Percentiles rank a stretch among this genome's conserved stretches.
phyloP scores from a whole-genome alignment of 2,888 invertebrate genomes.

The Trachelus stipa region DNA sequence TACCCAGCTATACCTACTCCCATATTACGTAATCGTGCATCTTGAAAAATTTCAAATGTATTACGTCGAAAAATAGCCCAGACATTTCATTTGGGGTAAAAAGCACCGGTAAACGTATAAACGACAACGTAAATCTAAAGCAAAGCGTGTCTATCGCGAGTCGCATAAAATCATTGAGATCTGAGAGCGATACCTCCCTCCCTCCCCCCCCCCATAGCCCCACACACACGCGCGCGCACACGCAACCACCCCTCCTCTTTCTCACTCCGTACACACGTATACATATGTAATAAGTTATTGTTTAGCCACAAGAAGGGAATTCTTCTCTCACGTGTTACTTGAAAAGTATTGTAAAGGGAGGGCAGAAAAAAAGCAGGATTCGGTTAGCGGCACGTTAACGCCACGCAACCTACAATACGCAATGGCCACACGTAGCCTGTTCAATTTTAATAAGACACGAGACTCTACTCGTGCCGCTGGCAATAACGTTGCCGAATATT shows the following conservation, averaged over 20 bases:
- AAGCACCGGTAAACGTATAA: neutral
- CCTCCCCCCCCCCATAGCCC: too few relatives aligned
- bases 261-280: constrained; percentile 14
- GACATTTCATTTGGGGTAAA: neutral
- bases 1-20: neutral
- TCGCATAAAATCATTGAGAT: neutral
- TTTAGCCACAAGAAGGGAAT: neutral
- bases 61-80: neutral
- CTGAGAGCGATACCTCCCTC: neutral
- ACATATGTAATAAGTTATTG: constrained; percentile 23
- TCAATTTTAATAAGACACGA: constrained; percentile 37
- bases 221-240: neutral
- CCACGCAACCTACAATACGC: constrained; percentile 1
- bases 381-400: constrained; percentile 1
- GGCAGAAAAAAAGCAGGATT: neutral
- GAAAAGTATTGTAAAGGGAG: neutral
- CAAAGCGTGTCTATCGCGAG: neutral
- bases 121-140: neutral
- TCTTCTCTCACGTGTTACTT: neutral
- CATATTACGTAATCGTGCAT: neutral
- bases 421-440: constrained; percentile 25
- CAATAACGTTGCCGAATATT: constrained; percentile 46
- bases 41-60: neutral
- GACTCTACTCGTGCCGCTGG: constrained; percentile 18
- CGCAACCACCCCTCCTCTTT: neutral